Base-by-base conservation (phyloP, 2,113 vertebrate species). In the Heterotis niloticus region DNA sequence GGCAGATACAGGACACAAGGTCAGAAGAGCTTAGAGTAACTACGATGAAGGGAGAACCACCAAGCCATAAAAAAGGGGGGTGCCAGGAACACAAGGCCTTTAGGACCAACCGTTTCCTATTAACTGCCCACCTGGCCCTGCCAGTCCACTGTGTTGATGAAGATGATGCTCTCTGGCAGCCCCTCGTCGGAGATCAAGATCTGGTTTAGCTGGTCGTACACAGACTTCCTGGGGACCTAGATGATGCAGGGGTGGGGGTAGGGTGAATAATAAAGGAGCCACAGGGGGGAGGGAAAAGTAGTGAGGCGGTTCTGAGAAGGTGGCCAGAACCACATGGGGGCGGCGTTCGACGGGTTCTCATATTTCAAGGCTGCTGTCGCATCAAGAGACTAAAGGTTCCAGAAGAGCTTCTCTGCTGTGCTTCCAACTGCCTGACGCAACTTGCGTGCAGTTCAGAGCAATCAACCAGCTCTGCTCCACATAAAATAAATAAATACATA, bases 191-290 rank as follows among this genome's bases (percentile, higher is more conserved):
- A 94, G 77, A 93, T 91, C 73, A 93, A 88, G 87, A 94, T 93
- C 85, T 93, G 91, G 86, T 94, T 94, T 78, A 94, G 86, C 84
- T 94, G 92, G 84, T 94, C 92, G 11, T 94, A 94, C 57, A 94
- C 92, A 17, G 92, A 92, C 80, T 94, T 94, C 76, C 92, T 88
- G 16, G 92, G 92, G 74, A 92, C 91, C 92, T 94, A 73, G 73
- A 78, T 51, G 74, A 82, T 5, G 23, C 78, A 54, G 11, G 56
- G 29, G 52, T 73, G 71, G 20, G 71, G 52, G 57, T 59, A 13
- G 59, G 59, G 59, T 14, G 2, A 62, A 14, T 51, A 54, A 12
- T n/a, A 59, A 1, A 52, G 59, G 59, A 11, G 20, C 59, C 59
- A 14, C 13, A 62, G 20, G 59, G 59, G 20, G 59, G 59, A 20